Percentiles rank a stretch among this genome's conserved stretches.
These are phyloP conservation scores for Montipora capitata DNA, from an alignment of 92 coral and sea anemone species.

Conservation along the genomic window DNA sequence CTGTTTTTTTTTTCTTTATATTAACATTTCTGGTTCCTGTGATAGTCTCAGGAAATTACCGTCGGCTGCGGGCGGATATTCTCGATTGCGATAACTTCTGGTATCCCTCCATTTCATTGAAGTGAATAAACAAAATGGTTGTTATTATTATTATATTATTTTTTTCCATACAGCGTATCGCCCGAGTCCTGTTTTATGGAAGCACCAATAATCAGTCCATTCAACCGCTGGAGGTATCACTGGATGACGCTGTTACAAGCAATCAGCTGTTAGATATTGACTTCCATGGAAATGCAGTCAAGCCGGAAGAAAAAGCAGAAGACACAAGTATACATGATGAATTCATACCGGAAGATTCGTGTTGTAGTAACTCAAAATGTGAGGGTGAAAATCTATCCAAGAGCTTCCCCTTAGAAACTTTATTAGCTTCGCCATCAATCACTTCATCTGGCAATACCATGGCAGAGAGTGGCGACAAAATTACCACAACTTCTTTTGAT, in stretches of 20 bases:
- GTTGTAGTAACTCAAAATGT: not conserved
- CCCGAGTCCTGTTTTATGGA: conserved; percentile 33
- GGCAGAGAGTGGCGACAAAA: not conserved
- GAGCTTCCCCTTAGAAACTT: not conserved
- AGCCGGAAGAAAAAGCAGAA: not conserved
- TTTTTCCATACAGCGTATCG: conserved; percentile 36
- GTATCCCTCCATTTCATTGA: too few species aligned
- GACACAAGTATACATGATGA: conserved; percentile 4
- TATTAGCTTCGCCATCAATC: not conserved
- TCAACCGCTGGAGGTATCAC: conserved; percentile 7
- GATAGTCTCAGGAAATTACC: too few species aligned
- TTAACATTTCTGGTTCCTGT: too few species aligned
- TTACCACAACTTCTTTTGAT: not conserved
- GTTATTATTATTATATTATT: not conserved
- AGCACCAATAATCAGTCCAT: not conserved
- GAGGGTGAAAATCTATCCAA: not conserved
- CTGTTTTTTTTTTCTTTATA: too few species aligned
- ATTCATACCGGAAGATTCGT: conserved; percentile 22
- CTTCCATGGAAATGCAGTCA: not conserved
- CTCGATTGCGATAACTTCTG: too few species aligned
- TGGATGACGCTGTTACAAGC: not conserved
- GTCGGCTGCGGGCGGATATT: too few species aligned
- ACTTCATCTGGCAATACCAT: not conserved
- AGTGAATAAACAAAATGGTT: too few species aligned
- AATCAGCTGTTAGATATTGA: not conserved